Evolutionary conservation across 1,140 invertebrate species (phyloP), one percentile per base, ranked within the genome.

Genomic region (Wiebesia pumilae): DNA sequence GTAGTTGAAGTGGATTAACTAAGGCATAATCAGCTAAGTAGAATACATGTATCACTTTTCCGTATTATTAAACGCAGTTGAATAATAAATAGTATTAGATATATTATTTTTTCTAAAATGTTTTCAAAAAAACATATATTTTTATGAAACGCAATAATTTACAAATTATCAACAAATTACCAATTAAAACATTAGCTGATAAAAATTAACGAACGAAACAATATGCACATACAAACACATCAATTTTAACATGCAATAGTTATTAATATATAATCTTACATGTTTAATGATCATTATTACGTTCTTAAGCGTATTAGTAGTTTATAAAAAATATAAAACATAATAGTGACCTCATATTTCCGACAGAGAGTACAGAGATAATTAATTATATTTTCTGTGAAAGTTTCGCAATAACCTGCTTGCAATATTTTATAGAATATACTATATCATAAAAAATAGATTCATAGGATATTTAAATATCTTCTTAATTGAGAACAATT

Each of bases 321-420:
- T 43, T 75, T 75, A 75, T 75, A 43, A 43, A 75, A 75, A 75
- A 75, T 75, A 75, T 43, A 40, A 38, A 40, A 73, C 33, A 75
- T 43, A 43, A 19, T 0, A 43, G 71, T 43, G 71, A 75, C n/a
- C 27, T 43, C 6, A 43, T 75, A n/a, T 75, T n/a, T 62, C 21
- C 3, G 12, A 43, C n/a, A 69, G 3, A 69, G 27, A 62, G 40
- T 71, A 33, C 10, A 69, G 33, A 12, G 12, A 33, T 33, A 10
- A 33, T 16, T 16, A 33, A 43, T 78, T 51, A 27, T 30, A 51
- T 47, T 77, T 6, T 43, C 38, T 47, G 3, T 47, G 9, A 47
- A 47, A 47, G 47, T 4, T 77, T 47, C n/a, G n/a, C n/a, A 40
- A 47, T 47, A 47, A 47, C 12, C 4, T 54, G 19, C 19, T 54